A percentile compares a stretch with the other conserved stretches of the same genome.
Conservation (phyloP, 1,140 invertebrate genomes). For the Drosophila yakuba region DNA sequence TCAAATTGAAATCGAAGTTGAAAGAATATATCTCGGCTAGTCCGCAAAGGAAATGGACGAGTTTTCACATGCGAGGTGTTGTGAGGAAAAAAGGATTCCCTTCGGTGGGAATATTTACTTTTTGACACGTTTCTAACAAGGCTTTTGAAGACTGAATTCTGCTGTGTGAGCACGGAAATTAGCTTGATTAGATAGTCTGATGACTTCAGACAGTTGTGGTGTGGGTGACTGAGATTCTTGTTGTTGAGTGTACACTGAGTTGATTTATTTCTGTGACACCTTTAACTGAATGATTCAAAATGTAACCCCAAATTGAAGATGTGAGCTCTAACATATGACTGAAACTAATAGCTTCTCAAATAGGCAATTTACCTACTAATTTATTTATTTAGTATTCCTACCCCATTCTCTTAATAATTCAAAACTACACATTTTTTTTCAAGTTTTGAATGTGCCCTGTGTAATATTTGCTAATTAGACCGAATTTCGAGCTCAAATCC, state of each 20-base stretch:
- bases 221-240: not conserved
- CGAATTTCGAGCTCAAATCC: not conserved
- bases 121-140: conserved; percentile 2
- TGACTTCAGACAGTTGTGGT: conserved; percentile 19
- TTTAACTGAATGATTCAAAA: not conserved
- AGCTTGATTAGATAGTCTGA: conserved; percentile 48
- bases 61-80: conserved; percentile 20
- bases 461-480: not conserved
- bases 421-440: not conserved
- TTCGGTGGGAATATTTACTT: conserved; percentile 1
- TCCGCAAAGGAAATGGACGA: conserved; percentile 40
- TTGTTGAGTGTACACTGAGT: not conserved
- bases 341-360: too few species aligned
- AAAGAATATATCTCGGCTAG: conserved; percentile 12
- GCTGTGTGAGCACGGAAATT: conserved; percentile 46
- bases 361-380: not conserved
- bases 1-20: conserved; percentile 20
- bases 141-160: conserved; percentile 4
- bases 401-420: too few species aligned
- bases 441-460: not conserved
- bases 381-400: not conserved
- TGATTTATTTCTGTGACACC: not conserved
- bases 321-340: too few species aligned
- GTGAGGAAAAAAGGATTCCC: not conserved
- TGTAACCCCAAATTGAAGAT: not conserved